Base-by-base conservation (phyloP, 2,797 vertebrate species). In the Lacerta bilineata region DNA sequence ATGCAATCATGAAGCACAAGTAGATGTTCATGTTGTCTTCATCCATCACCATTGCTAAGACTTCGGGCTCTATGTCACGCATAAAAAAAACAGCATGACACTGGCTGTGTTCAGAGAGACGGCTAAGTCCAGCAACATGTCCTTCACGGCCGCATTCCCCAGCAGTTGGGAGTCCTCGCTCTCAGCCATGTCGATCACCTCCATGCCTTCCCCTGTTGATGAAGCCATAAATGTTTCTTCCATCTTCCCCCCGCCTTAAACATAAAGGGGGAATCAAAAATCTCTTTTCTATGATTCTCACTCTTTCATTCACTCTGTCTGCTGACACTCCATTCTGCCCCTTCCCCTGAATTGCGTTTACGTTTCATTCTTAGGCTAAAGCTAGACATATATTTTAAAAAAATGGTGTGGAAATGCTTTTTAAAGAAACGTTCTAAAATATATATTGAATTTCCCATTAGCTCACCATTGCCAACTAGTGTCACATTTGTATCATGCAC, bases 181-280 rank as follows among this genome's bases (percentile, higher is more conserved):
- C 87, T 95, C 90, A 23, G 89, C 95, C 96, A 97, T 97, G 91
- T 96, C 25, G 1, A 96, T 90, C 61, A 91, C 4, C 20, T 97
- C 91, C 92, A 91, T 95, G 82, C 74, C 90, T 94, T 97, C 96
- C 2, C 96, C 96, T 77, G 88, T 91, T 1, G 97, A 97, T 0
- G 95, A 96, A 80, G 91, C 96, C 94, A 95, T 50, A 76, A 97
- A 97, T 11, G 41, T 87, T 87, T 97, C 97, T 86, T 96, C 94
- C 9, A 95, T 95, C 84, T 88, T 64, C 33, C 91, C 89, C 93
- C 76, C 88, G 8, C n/a, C 94, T 95, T 88, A 61, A 93, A 86
- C 8, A 3, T 1, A 43, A 20, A 1, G 5, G 55, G 0, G 10
- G 23, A 66, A 41, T 86, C 59, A 86, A 82, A 8, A 7, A 82